Evolutionary conservation across 1,140 invertebrate genomes (phyloP), one percentile per base, ranked within the genome.

Genomic region (Agrilus planipennis): DNA sequence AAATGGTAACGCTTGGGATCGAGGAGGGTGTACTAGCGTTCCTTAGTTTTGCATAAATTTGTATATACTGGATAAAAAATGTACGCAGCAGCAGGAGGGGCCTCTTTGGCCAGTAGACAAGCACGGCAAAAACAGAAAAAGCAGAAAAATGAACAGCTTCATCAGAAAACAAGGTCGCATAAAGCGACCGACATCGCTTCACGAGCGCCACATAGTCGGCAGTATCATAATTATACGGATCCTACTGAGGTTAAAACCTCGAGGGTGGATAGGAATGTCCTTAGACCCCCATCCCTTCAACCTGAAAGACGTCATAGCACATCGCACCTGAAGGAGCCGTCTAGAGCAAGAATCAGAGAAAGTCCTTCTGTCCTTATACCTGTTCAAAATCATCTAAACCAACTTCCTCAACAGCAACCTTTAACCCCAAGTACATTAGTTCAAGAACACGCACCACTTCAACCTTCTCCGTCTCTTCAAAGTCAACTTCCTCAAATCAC

Each of bases 31-130:
- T n/a, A n/a, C n/a, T n/a, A n/a, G n/a, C n/a, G n/a, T 28, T 38
- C 36, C 25, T 5, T 27, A n/a, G 25, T 28, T 38, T 38, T 27
- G 22, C 36, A 38, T 27, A 38, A 28, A 38, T 38, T 25, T 27
- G 25, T 15, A 38, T 28, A 17, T 28, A 25, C 17, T 38, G 34
- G 23, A 36, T 36, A 10, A 9, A 34, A 41, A 19, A 81, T 81
- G 78, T 81, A 80, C 69, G 78, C 77, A 54, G 78, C 78, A 52
- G 78, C 77, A 54, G 78, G 77, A 53, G 78, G 77, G 57, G 77
- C 77, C 49, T 77, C 75, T 51, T 64, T 80, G 57, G 77, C 77
- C 54, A 77, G 76, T 58, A 71, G 78, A 50, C 76, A 79, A 60
- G 77, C 71, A 14, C 67, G 73, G 28, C 67, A 70, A 48, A 57